These are phyloP conservation scores for Fistularia commersonii DNA, from an alignment of 2,797 vertebrate genomes.

Conservation along the genomic window DNA sequence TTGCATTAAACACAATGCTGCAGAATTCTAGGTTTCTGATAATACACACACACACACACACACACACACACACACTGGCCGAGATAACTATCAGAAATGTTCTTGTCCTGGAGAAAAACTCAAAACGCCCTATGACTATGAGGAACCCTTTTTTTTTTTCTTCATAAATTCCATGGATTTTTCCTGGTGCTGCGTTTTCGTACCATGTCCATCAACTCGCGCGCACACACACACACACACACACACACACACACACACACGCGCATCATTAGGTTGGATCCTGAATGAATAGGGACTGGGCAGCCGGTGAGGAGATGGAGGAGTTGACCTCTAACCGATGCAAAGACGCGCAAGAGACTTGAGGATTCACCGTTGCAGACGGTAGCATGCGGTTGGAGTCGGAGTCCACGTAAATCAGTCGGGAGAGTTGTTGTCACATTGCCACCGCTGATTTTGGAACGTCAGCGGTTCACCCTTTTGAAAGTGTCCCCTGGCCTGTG, in stretches of 20 bases:
- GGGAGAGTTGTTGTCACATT: constrained; percentile 6
- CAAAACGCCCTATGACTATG: constrained; percentile 1
- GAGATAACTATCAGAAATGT: too few species aligned
- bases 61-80: too few species aligned
- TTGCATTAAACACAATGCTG: too few species aligned
- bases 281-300: constrained; percentile 13
- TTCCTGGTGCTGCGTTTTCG: constrained; percentile 9
- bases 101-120: neutral
- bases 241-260: neutral
- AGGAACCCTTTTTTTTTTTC: neutral
- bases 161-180: neutral
- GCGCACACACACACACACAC: constrained; percentile 10
- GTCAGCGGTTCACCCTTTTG: constrained; percentile 14
- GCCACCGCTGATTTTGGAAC: constrained; percentile 23
- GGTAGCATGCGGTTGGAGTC: constrained; percentile 16
- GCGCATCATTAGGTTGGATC: constrained; percentile 11
- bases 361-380: constrained; percentile 36
- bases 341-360: constrained; percentile 6
- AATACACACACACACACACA: too few species aligned
- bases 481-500: constrained; percentile 10
- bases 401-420: constrained; percentile 13
- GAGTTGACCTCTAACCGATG: constrained; percentile 16
- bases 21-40: too few species aligned
- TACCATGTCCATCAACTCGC: constrained; percentile 7
- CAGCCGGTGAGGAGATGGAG: constrained; percentile 17